A percentile compares a stretch with the other conserved stretches of the same genome.
Evolutionary conservation across 2,888 invertebrate species (phyloP).

Genomic region (Caenorhabditis plicata): DNA sequence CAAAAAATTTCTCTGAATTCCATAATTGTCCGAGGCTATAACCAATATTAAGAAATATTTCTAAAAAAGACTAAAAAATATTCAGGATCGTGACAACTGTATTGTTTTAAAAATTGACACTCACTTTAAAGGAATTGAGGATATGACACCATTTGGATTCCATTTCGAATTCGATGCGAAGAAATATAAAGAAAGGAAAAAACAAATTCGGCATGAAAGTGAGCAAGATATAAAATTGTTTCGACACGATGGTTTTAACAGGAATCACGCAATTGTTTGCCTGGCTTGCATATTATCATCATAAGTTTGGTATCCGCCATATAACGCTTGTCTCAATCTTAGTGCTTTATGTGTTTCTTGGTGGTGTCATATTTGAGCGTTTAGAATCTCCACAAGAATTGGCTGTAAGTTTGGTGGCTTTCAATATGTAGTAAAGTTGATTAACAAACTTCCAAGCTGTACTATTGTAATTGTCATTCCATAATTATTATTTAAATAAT

Average conservation of each 20-base stretch:
- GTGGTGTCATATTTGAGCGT: conserved; percentile 47
- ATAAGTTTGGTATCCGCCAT: conserved; percentile 53
- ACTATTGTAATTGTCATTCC: too few relatives aligned
- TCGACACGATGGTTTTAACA: conserved; percentile 5
- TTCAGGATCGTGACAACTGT: conserved; percentile 43
- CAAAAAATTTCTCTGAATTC: background rate
- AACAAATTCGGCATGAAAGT: conserved; percentile 34
- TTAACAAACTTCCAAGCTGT: too few relatives aligned
- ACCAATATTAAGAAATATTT: background rate
- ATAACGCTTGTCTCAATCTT: conserved; percentile 41
- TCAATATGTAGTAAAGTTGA: too few relatives aligned
- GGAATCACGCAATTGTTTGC: conserved; percentile 45
- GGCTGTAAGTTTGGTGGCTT: conserved; percentile 10
- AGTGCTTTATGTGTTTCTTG: conserved; percentile 41
- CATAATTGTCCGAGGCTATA: background rate
- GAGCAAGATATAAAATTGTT: background rate
- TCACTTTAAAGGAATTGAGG: conserved; percentile 33
- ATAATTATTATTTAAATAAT: background rate
- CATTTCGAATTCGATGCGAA: conserved; percentile 50
- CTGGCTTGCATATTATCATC: conserved; percentile 50
- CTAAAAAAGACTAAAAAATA: background rate
- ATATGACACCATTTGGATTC: conserved; percentile 47
- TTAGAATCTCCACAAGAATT: conserved; percentile 45
- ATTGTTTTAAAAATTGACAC: conserved; percentile 47
- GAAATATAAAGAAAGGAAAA: conserved; percentile 36